Evolutionary conservation across 1,140 invertebrate species (phyloP).

Genomic region (Aphelenchoides besseyi): DNA sequence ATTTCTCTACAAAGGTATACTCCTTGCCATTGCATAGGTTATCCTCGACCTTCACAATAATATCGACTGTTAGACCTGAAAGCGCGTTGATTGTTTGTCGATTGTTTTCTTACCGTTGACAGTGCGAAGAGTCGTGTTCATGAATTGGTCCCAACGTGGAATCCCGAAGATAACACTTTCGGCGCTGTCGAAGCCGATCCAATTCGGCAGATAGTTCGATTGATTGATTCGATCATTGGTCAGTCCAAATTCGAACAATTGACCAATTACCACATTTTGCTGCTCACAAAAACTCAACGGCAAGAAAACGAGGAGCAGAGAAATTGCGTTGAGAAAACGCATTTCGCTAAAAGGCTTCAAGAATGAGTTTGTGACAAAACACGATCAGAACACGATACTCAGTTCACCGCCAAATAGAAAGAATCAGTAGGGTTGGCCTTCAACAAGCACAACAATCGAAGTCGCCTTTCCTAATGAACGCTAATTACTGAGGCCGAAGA

Average conservation of each 20-base stretch:
- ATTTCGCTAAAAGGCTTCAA: not conserved
- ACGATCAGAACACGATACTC: too few species aligned
- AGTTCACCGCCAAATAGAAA: too few species aligned
- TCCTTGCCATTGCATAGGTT: slow-evolving; percentile 9
- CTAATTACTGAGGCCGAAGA: too few species aligned
- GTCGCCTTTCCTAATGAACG: too few species aligned
- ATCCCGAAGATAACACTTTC: slow-evolving; percentile 1
- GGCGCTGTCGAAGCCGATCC: slow-evolving; percentile 10
- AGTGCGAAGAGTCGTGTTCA: slow-evolving; percentile 9
- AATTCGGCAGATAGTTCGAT: not conserved
- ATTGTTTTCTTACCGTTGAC: too few species aligned
- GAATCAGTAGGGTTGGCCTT: too few species aligned
- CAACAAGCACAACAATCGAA: too few species aligned
- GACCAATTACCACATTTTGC: not conserved
- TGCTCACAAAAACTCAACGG: not conserved
- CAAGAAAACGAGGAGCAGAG: not conserved
- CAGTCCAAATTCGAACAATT: slow-evolving; percentile 4
- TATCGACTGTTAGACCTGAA: slow-evolving; percentile 2
- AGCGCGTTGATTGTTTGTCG: not conserved
- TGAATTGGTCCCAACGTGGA: slow-evolving; percentile 13
- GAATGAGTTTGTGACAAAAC: too few species aligned
- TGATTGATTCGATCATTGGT: not conserved
- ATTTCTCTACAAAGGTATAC: slow-evolving; percentile 8
- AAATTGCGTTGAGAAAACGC: not conserved
- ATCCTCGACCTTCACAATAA: slow-evolving; percentile 2